Evolutionary conservation across 2,888 invertebrate genomes (phyloP).

Genomic region (Scotopteryx bipunctaria): DNA sequence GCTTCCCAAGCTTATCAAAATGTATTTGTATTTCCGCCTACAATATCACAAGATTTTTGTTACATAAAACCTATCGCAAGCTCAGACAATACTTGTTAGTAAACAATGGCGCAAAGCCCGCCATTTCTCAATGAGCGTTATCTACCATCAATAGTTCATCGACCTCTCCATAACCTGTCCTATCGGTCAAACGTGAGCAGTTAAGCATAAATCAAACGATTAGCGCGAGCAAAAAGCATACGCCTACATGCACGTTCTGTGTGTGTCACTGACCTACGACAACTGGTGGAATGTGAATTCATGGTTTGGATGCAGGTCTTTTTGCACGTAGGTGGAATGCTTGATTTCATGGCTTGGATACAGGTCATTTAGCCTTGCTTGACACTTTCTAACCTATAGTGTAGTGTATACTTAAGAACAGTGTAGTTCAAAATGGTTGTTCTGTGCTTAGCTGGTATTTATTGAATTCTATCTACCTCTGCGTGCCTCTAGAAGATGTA

Average conservation of each 20-base stretch:
- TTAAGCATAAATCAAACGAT: conserved; percentile 34
- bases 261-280: conserved; percentile 59
- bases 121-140: conserved; percentile 22
- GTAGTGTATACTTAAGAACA: too few relatives aligned
- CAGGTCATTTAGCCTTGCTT: conserved; percentile 6
- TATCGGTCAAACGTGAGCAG: conserved; percentile 36
- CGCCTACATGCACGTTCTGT: conserved; percentile 47
- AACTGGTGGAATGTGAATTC: conserved; percentile 31
- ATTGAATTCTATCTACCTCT: too few relatives aligned
- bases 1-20: too few relatives aligned
- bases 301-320: conserved; percentile 12
- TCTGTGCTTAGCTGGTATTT: too few relatives aligned
- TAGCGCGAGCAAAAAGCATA: conserved; percentile 35
- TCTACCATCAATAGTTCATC: conserved; percentile 23
- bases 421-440: too few relatives aligned
- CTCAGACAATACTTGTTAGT: conserved; percentile 1
- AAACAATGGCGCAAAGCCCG: conserved; percentile 5
- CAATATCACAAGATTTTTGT: background rate
- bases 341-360: conserved; percentile 11
- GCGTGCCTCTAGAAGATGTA: too few relatives aligned
- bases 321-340: conserved; percentile 11
- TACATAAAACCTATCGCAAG: background rate
- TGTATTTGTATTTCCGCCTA: background rate
- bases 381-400: background rate
- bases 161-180: conserved; percentile 23